Conservation (phyloP, 2,888 invertebrate genomes). For the Drosophila crucigera region DNA sequence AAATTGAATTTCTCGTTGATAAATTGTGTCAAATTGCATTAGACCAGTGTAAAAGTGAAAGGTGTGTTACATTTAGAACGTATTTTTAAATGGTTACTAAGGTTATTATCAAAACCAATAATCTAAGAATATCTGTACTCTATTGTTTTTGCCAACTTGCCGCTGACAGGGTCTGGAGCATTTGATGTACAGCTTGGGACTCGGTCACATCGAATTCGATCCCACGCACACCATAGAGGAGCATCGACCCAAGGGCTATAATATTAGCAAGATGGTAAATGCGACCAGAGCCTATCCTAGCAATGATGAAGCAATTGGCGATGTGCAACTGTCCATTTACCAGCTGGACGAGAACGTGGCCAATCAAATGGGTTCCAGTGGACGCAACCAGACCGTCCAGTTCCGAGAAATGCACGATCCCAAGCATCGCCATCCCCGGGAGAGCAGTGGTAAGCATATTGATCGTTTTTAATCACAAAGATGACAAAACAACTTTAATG, state of each 20-base stretch:
- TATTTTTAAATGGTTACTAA: not conserved
- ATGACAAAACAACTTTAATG: not conserved
- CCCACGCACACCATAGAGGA: slow-evolving; percentile 83
- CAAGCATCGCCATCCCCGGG: slow-evolving; percentile 84
- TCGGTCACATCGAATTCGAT: slow-evolving; percentile 88
- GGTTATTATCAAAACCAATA: not conserved
- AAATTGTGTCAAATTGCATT: not conserved
- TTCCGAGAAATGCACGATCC: slow-evolving; percentile 85
- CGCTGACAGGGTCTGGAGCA: slow-evolving; percentile 89
- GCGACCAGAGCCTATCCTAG: slow-evolving; percentile 28
- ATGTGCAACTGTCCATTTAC: slow-evolving; percentile 48
- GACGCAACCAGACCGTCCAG: slow-evolving; percentile 41
- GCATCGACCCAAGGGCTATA: slow-evolving; percentile 81
- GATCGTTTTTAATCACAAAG: not conserved
- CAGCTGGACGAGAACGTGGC: slow-evolving; percentile 7
- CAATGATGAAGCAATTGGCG: slow-evolving; percentile 47
- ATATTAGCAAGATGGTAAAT: slow-evolving; percentile 41
- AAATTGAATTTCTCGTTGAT: slow-evolving; percentile 31
- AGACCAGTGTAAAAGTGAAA: not conserved
- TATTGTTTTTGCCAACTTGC: not conserved
- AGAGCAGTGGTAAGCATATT: slow-evolving; percentile 82
- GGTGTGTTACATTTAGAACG: not conserved
- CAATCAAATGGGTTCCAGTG: slow-evolving; percentile 27
- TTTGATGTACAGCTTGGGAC: slow-evolving; percentile 88
- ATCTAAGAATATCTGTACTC: not conserved